Base-by-base conservation (phyloP, 2,888 invertebrate genomes). In the Clunio marinus region DNA sequence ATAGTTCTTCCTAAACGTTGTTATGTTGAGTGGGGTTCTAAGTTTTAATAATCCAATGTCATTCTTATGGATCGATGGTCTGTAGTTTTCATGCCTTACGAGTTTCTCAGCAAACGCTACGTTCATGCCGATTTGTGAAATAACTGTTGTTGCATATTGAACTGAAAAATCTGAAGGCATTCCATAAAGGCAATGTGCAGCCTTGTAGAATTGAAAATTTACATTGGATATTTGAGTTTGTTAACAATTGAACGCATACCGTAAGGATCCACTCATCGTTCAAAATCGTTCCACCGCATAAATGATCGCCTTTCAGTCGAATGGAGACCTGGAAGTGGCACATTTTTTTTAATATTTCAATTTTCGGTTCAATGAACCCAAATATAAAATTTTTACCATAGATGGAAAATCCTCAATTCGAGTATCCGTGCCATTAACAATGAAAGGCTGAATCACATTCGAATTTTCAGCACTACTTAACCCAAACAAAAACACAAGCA, bases 201-300 rank as follows among this genome's bases (percentile, higher is more conserved):
- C 15, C 69, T 69, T 25, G 57, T 57, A 22, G 25, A 17, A 51
- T 55, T 10, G 17, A 25, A 1, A 8, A 46, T n/a, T 51, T 45
- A 17, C 27, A 24, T 13, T 58, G n/a, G n/a, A n/a, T n/a, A n/a
- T 59, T 28, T 55, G 37, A 71, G 69, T 57, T 55, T 57, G 68
- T 65, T 27, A 69, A 70, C 20, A 72, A 72, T 32, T 72, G 72
- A 70, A 72, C 72, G 7, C 71, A 70, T 17, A 72, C 73, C 2
- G 73, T 73, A n/a, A 73, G 62, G 8, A 73, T 63, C 28, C 71
- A 71, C 25, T 70, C 65, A 22, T 69, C 66, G 45, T 70, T 71
- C 13, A 73, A 35, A 28, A 72, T 71, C 7, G 71, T 69, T 10
- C 71, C 73, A 8, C 72, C 73, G 37, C 73, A 73, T 24, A 68